A percentile compares a stretch with the other conserved stretches of the same genome.
These are phyloP conservation scores for Dioctria linearis DNA, from an alignment of 2,888 invertebrate genomes.

Conservation along the genomic window DNA sequence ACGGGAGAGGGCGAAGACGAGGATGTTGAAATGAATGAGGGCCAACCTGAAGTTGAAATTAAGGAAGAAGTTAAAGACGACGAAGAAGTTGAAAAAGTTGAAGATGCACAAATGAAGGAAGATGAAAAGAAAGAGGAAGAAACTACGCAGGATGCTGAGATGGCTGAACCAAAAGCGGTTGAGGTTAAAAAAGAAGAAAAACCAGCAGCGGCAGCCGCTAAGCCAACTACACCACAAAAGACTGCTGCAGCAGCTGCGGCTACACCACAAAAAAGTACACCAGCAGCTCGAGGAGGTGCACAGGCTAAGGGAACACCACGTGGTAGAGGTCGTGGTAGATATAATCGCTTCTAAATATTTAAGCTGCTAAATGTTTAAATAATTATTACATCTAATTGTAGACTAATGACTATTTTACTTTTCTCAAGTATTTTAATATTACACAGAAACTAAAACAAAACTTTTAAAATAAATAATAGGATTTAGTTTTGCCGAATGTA, in stretches of 20 bases:
- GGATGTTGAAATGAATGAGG: constrained; percentile 71
- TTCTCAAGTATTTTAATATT: constrained; percentile 18
- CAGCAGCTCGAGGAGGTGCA: constrained; percentile 60
- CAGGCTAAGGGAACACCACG: constrained; percentile 67
- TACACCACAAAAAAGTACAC: constrained; percentile 63
- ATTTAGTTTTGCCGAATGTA: constrained; percentile 12
- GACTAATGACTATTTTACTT: not conserved
- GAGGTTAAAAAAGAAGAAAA: constrained; percentile 29
- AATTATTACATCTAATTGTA: constrained; percentile 2
- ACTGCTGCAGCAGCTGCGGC: constrained; percentile 72
- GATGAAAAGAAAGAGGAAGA: constrained; percentile 65
- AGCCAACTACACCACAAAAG: constrained; percentile 71
- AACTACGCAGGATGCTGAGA: constrained; percentile 60
- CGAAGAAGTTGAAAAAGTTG: constrained; percentile 63
- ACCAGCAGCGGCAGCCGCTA: constrained; percentile 54
- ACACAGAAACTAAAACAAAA: not conserved
- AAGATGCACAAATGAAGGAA: constrained; percentile 62
- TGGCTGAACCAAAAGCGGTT: constrained; percentile 58
- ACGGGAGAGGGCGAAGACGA: constrained; percentile 74
- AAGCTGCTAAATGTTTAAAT: constrained; percentile 20
- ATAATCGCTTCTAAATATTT: constrained; percentile 67
- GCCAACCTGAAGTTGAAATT: constrained; percentile 73
- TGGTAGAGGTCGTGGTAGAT: constrained; percentile 69
- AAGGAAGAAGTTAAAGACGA: constrained; percentile 66
- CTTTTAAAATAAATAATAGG: not conserved